Evolutionary conservation across 2,888 invertebrate species (phyloP), one percentile per base, ranked within the genome.

Genomic region (Deilephila porcellus): DNA sequence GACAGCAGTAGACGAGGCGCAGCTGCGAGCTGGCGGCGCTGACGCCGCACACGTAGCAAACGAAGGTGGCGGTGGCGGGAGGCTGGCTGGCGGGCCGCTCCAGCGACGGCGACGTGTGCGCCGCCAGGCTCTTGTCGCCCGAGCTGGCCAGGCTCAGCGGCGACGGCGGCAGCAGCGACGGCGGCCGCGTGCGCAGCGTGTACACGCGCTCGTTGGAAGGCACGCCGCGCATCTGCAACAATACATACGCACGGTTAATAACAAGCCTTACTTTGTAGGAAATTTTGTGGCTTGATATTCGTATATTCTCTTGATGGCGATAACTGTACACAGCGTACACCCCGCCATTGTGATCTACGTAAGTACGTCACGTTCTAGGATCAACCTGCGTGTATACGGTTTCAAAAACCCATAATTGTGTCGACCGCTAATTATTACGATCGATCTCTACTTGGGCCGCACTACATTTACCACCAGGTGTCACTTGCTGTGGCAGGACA

Each of bases 21-120:
- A 98, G 96, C 89, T 97, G 97, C 80, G 97, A 97, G 75, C 97
- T 97, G 75, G 97, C 97, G 86, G 97, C 97, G 86, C 97, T 96
- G 81, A 96, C 96, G 63, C 98, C 97, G 92, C 98, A 98, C 74
- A 98, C 98, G 92, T 98, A 98, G 93, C 98, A 98, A 70, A 98
- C 97, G 91, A 98, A 98, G 72, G 96, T 89, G 62, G 93, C 93
- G 4, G 93, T 91, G 76, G 85, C 59, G 64, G 85, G 79, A 19
- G 91, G 85, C 78, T 87, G 85, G 82, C 87, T 80, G 76, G 90
- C 79, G 72, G 91, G 85, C 76, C 90, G 83, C 80, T 90, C 86
- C 75, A 90, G 79, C 71, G 93, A 86, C 74, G 92, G 90, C 4
- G 91, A 90, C 45, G 93, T 87, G 81, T 89, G 87, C 19, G 90